Percentiles rank a stretch among this genome's conserved stretches.
phyloP scores from a whole-genome alignment of 2,888 invertebrate species.

The Lepetodrilus schrolli region DNA sequence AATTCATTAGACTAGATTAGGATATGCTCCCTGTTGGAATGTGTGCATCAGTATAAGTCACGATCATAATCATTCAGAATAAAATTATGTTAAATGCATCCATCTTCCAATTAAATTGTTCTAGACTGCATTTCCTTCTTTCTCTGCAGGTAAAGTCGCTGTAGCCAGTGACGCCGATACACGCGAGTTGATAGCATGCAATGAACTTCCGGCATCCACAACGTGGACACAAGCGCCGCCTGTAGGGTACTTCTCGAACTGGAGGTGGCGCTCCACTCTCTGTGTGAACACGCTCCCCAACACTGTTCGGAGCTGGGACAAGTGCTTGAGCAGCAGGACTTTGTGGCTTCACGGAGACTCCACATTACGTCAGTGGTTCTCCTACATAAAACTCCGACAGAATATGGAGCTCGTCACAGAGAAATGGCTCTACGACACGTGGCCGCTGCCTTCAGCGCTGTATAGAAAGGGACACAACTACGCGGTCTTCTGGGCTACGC shows the following conservation, averaged over 20 bases:
- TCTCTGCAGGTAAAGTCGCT: no score
- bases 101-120: no score
- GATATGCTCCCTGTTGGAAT: no score
- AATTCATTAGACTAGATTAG: no score
- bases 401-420: background rate
- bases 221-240: background rate
- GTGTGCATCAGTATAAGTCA: no score
- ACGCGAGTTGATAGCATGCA: slow-evolving; percentile 2
- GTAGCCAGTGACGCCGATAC: no score
- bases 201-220: background rate
- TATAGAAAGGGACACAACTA: background rate
- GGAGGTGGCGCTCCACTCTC: background rate
- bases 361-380: slow-evolving; percentile 9
- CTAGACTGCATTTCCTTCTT: no score
- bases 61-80: no score
- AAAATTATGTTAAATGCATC: no score
- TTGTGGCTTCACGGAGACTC: slow-evolving; percentile 7
- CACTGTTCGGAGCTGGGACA: slow-evolving; percentile 17
- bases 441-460: background rate
- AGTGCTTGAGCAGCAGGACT: background rate
- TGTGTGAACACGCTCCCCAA: background rate
- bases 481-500: background rate
- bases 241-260: slow-evolving; percentile 1
- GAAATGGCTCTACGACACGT: background rate
- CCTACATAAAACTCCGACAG: background rate